Conservation (phyloP, 2,797 vertebrate species). For the Cyclopterus lumpus region DNA sequence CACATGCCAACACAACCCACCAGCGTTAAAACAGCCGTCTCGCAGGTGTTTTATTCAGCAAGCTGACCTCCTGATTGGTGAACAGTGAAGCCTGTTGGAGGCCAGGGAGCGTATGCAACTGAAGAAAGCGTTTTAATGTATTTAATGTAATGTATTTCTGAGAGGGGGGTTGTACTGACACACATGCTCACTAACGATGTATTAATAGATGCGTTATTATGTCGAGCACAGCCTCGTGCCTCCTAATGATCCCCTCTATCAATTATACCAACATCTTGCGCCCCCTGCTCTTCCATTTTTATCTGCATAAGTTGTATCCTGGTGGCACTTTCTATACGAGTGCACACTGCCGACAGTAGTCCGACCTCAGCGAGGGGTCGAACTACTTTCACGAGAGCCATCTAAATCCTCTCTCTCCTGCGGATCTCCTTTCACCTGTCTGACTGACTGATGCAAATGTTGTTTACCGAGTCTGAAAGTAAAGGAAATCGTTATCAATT, state of each 20-base stretch:
- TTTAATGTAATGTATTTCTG: slow-evolving; percentile 1
- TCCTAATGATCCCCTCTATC: slow-evolving; percentile 4
- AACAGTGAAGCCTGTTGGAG: slow-evolving; percentile 7
- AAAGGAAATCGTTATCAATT: slow-evolving; percentile 34
- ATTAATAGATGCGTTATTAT: slow-evolving; percentile 46
- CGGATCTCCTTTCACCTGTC: slow-evolving; percentile 1
- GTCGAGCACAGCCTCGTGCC: slow-evolving; percentile 22
- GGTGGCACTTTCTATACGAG: slow-evolving; percentile 20
- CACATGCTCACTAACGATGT: slow-evolving; percentile 33
- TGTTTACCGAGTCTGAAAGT: slow-evolving; percentile 20
- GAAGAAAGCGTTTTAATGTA: slow-evolving; percentile 25
- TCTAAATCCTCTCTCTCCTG: background rate
- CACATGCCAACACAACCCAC: background rate
- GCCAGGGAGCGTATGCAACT: background rate
- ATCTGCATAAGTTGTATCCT: background rate
- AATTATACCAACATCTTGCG: slow-evolving; percentile 15
- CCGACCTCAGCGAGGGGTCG: background rate
- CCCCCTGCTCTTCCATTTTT: background rate
- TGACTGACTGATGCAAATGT: slow-evolving; percentile 37
- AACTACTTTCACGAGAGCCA: slow-evolving; percentile 1
- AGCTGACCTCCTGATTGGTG: background rate
- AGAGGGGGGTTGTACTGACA: background rate
- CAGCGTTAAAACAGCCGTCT: background rate
- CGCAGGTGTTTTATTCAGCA: background rate
- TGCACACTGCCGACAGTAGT: background rate